These are phyloP conservation scores for Acleris laterana DNA, from an alignment of 2,888 invertebrate species.

Conservation along the genomic window DNA sequence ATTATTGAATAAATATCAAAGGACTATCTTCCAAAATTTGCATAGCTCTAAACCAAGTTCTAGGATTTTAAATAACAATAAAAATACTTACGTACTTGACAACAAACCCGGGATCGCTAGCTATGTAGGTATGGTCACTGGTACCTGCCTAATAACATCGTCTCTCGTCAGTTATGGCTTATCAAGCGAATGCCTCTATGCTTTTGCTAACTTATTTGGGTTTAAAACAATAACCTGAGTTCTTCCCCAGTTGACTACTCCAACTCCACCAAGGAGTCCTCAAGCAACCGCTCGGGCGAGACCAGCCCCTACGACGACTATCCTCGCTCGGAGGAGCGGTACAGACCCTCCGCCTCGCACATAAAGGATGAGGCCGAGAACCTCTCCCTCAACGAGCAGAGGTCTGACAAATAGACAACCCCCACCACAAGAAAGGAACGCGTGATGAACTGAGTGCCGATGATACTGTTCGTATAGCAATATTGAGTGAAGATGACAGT, in stretches of 20 bases:
- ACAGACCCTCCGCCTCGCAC: conserved; percentile 73
- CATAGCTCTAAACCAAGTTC: no score
- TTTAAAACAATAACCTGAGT: no score
- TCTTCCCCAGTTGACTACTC: conserved; percentile 62
- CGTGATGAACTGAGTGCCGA: not conserved
- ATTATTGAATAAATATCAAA: no score
- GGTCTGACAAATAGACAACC: conserved; percentile 73
- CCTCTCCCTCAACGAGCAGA: conserved; percentile 79
- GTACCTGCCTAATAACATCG: no score
- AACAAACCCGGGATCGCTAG: no score
- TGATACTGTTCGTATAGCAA: conserved; percentile 26
- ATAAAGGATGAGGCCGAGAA: conserved; percentile 81
- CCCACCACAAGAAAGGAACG: not conserved
- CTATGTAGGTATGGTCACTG: no score
- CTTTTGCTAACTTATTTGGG: no score
- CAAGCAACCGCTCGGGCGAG: conserved; percentile 74
- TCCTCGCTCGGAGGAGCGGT: conserved; percentile 69
- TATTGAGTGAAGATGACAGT: conserved; percentile 13
- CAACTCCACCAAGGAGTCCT: conserved; percentile 71
- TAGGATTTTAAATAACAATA: no score
- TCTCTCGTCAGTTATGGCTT: no score
- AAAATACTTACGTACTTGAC: no score
- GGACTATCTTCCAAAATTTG: no score
- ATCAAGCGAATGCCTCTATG: no score
- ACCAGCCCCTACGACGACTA: conserved; percentile 79